These are phyloP conservation scores for Macrostomum lignano DNA, from an alignment of 1,140 invertebrate species.

Conservation along the genomic window DNA sequence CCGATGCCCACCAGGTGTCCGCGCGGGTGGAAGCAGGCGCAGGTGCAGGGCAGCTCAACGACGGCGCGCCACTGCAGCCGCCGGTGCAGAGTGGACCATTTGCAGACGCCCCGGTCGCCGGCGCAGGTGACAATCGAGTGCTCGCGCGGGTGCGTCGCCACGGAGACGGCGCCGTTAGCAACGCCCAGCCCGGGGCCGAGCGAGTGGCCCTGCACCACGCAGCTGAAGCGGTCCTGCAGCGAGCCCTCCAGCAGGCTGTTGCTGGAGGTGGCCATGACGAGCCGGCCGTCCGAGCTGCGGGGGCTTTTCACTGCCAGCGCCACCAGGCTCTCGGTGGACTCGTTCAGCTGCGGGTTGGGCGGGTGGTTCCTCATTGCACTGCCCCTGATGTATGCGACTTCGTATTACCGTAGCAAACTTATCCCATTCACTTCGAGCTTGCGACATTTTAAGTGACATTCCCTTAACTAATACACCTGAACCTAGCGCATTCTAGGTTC, in stretches of 20 bases:
- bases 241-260: constrained; percentile 29
- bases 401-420: neutral
- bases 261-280: constrained; percentile 33
- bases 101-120: constrained; percentile 37
- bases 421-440: no score
- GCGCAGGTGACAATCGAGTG: constrained; percentile 11
- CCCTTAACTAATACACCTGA: no score
- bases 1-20: constrained; percentile 13
- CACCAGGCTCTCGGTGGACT: neutral
- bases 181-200: constrained; percentile 10
- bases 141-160: constrained; percentile 12
- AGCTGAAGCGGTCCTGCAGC: constrained; percentile 24
- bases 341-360: neutral
- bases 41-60: no score
- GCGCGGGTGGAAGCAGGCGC: constrained; percentile 11
- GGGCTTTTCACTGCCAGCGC: constrained; percentile 31
- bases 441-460: no score
- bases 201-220: constrained; percentile 10
- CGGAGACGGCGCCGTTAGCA: constrained; percentile 13
- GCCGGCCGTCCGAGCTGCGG: constrained; percentile 52
- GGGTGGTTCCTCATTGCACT: neutral
- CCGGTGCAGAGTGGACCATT: constrained; percentile 45
- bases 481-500: no score
- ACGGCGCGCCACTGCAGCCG: constrained; percentile 58
- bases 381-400: neutral